Base-by-base conservation (phyloP, 2,797 vertebrate species). In the Diplodus sargus region DNA sequence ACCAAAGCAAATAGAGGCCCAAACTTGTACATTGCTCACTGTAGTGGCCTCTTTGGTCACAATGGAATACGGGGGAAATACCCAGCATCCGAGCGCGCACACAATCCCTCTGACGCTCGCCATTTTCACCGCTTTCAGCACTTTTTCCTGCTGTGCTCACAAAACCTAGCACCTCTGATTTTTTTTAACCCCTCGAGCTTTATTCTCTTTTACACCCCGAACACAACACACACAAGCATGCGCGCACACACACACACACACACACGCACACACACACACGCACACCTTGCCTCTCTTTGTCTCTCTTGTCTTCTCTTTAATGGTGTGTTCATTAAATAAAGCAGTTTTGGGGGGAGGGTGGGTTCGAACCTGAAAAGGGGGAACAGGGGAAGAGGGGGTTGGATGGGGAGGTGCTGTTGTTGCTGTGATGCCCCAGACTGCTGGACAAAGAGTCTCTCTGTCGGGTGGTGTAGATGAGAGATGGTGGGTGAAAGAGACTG, bases 71-170 rank as follows among this genome's bases (percentile, higher is more conserved):
- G 57, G 84, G 34, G 85, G 83, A 92, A 90, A 90, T 79, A 88
- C 88, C 74, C 83, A n/a, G 54, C 82, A 64, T 63, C 30, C 80
- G 12, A 15, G 2, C 39, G 28, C 70, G 22, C 54, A 65, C 70
- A 87, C 76, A 81, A 83, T 85, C 85, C 82, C 84, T 91, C 83
- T 88, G 85, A 91, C 87, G 81, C 89, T 88, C 81, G 70, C 74
- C 81, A 79, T 93, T 94, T 94, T 93, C 90, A 90, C 87, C 16
- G 83, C 92, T 93, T 95, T 95, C 95, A 95, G 95, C 95, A 94
- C 91, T 94, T 95, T 95, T 94, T 94, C 92, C 87, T 94, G 94
- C 95, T 93, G 93, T 74, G 91, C 89, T 92, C 90, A 95, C 95
- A 93, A 93, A 95, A 93, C 89, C 82, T 89, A 64, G 79, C 91